Percentiles rank a stretch among this genome's conserved stretches.
phyloP scores from a whole-genome alignment of 2,888 invertebrate species.

The Aleiodes alternator region DNA sequence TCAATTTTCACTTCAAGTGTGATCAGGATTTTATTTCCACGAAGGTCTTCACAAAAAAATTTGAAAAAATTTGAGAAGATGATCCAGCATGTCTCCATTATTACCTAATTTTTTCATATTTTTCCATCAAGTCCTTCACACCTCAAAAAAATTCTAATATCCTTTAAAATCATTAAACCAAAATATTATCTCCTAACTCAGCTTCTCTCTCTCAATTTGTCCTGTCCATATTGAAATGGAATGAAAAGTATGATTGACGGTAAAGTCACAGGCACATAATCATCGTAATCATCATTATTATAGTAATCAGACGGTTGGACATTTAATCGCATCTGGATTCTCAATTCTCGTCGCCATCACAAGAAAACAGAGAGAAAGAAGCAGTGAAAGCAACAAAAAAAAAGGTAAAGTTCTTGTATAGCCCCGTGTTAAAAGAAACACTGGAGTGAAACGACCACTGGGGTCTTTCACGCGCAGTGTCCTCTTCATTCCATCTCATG shows the following conservation, averaged over 20 bases:
- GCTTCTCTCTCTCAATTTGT: slow-evolving; percentile 10
- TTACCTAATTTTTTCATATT: no score
- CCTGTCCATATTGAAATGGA: slow-evolving; percentile 12
- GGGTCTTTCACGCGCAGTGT: no score
- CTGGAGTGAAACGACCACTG: slow-evolving; percentile 18
- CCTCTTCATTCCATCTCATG: slow-evolving; percentile 40
- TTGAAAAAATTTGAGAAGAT: no score
- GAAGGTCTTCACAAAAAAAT: no score
- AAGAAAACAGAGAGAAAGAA: slow-evolving; percentile 8
- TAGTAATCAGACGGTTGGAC: slow-evolving; percentile 44
- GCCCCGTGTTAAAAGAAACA: slow-evolving; percentile 29
- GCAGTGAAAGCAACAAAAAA: slow-evolving; percentile 26
- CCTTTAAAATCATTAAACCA: no score
- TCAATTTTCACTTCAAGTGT: no score
- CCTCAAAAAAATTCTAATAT: no score
- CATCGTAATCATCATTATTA: slow-evolving; percentile 52
- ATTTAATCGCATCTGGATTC: slow-evolving; percentile 40
- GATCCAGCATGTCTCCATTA: no score
- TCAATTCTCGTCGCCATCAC: slow-evolving; percentile 9
- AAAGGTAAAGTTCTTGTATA: slow-evolving; percentile 7
- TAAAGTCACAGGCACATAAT: slow-evolving; percentile 45
- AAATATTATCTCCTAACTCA: no score
- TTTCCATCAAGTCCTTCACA: no score
- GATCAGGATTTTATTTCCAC: no score
- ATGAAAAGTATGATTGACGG: slow-evolving; percentile 50